Evolutionary conservation across 2,113 vertebrate genomes (phyloP).

Genomic region (Heptranchias perlo): DNA sequence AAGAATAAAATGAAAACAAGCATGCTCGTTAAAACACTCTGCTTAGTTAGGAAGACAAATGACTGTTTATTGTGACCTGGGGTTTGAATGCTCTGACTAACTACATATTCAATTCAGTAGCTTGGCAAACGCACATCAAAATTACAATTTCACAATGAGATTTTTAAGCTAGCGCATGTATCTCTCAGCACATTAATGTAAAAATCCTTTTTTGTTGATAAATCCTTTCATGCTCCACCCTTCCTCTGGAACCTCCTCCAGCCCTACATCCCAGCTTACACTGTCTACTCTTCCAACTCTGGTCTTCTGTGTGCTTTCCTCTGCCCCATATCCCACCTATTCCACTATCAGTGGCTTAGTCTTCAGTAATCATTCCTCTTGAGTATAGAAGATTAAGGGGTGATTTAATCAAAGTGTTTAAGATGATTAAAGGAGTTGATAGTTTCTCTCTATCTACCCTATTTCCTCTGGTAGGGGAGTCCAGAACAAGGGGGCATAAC

Average conservation of each 20-base stretch:
- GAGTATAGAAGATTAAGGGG: not conserved
- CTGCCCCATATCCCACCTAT: not conserved
- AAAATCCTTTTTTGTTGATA: not conserved
- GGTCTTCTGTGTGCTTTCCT: not conserved
- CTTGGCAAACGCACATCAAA: not conserved
- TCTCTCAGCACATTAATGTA: not conserved
- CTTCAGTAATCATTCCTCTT: not conserved
- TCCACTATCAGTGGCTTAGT: too few relatives aligned
- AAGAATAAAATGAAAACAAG: not conserved
- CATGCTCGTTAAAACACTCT: not conserved
- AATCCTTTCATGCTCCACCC: not conserved
- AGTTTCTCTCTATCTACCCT: too few relatives aligned
- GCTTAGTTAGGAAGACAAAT: not conserved
- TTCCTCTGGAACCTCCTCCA: not conserved
- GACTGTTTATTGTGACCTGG: not conserved
- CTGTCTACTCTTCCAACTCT: not conserved
- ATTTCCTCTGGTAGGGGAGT: too few relatives aligned
- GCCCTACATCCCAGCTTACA: not conserved
- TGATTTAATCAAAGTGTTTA: not conserved
- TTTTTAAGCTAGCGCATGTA: not conserved
- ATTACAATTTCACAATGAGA: not conserved
- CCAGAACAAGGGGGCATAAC: too few relatives aligned
- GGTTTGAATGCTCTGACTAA: not conserved
- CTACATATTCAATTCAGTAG: not conserved
- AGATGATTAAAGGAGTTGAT: not conserved